Evolutionary conservation across 2,113 vertebrate genomes (phyloP), one percentile per base, ranked within the genome.

Genomic region (Serilophus lunatus): DNA sequence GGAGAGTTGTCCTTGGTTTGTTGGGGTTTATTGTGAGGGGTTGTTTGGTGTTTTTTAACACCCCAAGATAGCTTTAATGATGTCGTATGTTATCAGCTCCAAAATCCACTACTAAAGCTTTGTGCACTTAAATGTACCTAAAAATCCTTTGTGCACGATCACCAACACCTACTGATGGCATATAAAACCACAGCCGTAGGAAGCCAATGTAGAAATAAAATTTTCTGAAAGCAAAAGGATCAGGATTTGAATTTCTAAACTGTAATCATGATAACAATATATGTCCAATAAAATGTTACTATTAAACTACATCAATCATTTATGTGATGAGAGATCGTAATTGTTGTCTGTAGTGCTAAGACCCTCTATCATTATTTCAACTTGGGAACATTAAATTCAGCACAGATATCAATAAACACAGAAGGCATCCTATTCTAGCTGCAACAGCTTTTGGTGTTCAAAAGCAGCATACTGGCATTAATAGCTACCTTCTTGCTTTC

Each of bases 61-160:
- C 14, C 6, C 17, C 3, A 57, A 78, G 20, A 28, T 20, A 66
- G 66, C 9, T n/a, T 47, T 17, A 19, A 60, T 53, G 17, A 18
- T 69, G 63, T 33, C 3, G 2, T 33, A 65, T 29, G 6, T 7
- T 18, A 42, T 42, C 64, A 83, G 28, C 20, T 83, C n/a, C 42
- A 57, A 33, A 54, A 7, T 3, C 10, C 25, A 9, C 4, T 26
- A 53, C 31, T 28, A 57, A 77, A 74, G 4, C 7, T 87, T 50
- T 50, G 14, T n/a, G 25, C 16, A 7, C 1, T 0, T 23, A 57
- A 72, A 38, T 0, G 1, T 53, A 19, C 45, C 36, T 72, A 11
- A 77, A 77, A 4, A 61, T 9, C 44, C 13, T 77, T 35, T 59
- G 23, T 72, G 47, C 20, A 70, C 28, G 15, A 65, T 31, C 47